A percentile compares a stretch with the other conserved stretches of the same genome.
Conservation (phyloP, 2,113 vertebrate genomes). For the Lamprologus callipterus region DNA sequence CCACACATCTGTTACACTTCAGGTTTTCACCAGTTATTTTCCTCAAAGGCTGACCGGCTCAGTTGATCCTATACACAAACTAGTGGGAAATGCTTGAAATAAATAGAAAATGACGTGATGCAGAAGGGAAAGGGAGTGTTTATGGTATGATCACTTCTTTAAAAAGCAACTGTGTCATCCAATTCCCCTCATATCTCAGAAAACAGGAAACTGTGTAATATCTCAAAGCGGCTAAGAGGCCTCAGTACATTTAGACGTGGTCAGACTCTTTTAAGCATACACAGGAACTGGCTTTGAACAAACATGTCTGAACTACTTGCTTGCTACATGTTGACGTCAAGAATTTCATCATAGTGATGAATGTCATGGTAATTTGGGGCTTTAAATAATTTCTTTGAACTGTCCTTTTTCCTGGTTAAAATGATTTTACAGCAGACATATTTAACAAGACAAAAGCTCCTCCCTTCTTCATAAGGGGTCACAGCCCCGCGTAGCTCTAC, state of each 20-base stretch:
- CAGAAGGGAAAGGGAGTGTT: not conserved
- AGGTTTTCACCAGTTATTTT: not conserved
- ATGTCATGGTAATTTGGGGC: not conserved
- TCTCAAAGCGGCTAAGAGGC: not conserved
- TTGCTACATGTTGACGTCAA: not conserved
- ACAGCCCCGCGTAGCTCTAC: accelerated
- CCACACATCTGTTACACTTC: not conserved
- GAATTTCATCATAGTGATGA: accelerated
- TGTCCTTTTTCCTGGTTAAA: accelerated
- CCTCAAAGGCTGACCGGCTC: not conserved
- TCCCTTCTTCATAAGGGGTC: accelerated
- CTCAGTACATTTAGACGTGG: not conserved
- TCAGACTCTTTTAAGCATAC: accelerated
- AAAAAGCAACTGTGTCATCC: not conserved
- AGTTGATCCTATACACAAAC: not conserved
- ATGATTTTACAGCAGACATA: not conserved
- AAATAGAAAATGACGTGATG: not conserved
- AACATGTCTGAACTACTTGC: not conserved
- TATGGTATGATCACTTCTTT: not conserved
- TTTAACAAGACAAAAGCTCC: not conserved
- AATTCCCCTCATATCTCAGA: not conserved
- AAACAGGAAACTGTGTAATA: not conserved
- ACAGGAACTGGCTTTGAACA: accelerated
- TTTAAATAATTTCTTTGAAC: not conserved
- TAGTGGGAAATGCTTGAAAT: not conserved